phyloP scores from a whole-genome alignment of 2,888 invertebrate genomes.

The Ellobium chinense region DNA sequence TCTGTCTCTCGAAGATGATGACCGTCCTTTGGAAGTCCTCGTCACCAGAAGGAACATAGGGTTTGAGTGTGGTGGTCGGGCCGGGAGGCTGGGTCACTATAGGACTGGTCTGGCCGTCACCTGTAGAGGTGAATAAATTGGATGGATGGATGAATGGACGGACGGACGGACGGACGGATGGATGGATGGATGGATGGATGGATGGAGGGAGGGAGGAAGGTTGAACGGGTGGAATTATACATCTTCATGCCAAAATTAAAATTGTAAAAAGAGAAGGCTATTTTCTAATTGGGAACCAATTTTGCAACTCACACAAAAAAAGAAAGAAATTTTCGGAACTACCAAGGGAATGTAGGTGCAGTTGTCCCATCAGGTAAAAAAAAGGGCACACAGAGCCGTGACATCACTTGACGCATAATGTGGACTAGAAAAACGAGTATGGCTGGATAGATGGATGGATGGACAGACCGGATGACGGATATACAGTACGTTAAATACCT shows the following conservation, averaged over 20 bases:
- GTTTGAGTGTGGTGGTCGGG: neutral
- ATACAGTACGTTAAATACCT: slow-evolving; percentile 45
- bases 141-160: neutral
- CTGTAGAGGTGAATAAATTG: neutral
- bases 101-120: neutral
- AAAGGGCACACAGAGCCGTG: too few species aligned
- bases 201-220: neutral
- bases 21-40: slow-evolving; percentile 68
- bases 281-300: too few species aligned
- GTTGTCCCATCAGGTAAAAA: too few species aligned
- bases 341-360: too few species aligned
- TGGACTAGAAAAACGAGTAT: too few species aligned
- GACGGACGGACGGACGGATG: neutral
- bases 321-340: too few species aligned
- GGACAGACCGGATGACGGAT: neutral
- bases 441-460: neutral
- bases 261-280: too few species aligned
- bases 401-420: too few species aligned
- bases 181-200: neutral
- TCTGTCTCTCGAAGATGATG: slow-evolving; percentile 75
- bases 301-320: too few species aligned
- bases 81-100: neutral
- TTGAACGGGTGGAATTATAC: neutral
- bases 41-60: slow-evolving; percentile 19
- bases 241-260: too few species aligned